phyloP scores from a whole-genome alignment of 1,140 invertebrate species.

The Meloidogyne hapla region DNA sequence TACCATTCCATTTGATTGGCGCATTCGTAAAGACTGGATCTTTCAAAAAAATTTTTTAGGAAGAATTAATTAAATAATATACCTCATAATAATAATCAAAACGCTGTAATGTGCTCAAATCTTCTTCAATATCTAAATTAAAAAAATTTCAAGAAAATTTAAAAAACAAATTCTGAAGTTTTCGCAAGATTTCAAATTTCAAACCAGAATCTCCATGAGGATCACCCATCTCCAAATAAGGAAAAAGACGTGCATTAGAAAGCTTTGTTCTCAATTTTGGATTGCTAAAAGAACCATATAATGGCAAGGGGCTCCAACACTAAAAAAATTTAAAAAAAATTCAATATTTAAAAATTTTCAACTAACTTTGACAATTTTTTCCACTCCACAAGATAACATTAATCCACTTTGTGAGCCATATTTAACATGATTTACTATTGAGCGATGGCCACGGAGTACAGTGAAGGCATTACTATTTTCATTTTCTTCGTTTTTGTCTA shows the following conservation, averaged over 20 bases:
- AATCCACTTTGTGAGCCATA: slow-evolving; percentile 81
- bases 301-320: slow-evolving; percentile 23
- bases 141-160: neutral
- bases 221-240: neutral
- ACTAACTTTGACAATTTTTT: slow-evolving; percentile 25
- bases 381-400: slow-evolving; percentile 85
- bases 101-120: slow-evolving; percentile 27
- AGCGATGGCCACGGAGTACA: slow-evolving; percentile 82
- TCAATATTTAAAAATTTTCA: neutral
- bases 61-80: neutral
- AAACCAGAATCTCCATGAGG: neutral
- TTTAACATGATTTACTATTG: slow-evolving; percentile 91
- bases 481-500: slow-evolving; percentile 28
- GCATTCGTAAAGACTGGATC: neutral
- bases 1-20: neutral
- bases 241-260: slow-evolving; percentile 5
- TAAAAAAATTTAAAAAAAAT: neutral
- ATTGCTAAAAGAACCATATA: slow-evolving; percentile 8
- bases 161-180: neutral
- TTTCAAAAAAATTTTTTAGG: neutral
- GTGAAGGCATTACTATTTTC: slow-evolving; percentile 73
- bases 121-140: slow-evolving; percentile 28
- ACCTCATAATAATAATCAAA: slow-evolving; percentile 33
- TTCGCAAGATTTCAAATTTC: neutral
- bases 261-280: slow-evolving; percentile 21